A percentile compares a stretch with the other conserved stretches of the same genome.
Conservation (phyloP, 2,797 vertebrate species). For the Pseudomugil tenellus region DNA sequence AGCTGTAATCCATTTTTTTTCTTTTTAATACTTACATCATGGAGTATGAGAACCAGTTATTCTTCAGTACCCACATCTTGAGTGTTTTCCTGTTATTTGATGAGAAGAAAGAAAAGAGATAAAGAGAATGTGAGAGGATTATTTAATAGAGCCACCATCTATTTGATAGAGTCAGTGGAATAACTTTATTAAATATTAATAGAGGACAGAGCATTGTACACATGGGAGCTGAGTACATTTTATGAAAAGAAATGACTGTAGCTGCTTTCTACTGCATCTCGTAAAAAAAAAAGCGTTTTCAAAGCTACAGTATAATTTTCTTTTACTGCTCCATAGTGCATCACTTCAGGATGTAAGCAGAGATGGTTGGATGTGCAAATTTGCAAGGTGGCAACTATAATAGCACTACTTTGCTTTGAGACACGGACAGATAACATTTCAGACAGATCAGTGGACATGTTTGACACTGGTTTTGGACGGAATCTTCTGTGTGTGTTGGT, state of each 20-base stretch:
- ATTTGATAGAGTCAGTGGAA: constrained; percentile 49
- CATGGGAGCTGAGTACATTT: constrained; percentile 54
- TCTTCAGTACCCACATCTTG: constrained; percentile 55
- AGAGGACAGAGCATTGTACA: constrained; percentile 52
- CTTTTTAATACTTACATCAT: constrained; percentile 77
- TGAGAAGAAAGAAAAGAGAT: constrained; percentile 13
- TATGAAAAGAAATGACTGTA: constrained; percentile 60
- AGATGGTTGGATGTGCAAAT: constrained; percentile 1
- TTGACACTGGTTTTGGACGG: constrained; percentile 12
- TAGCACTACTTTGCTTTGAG: constrained; percentile 4
- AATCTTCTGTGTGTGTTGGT: not conserved
- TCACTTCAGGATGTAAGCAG: constrained; percentile 10
- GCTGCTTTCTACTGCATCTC: constrained; percentile 40
- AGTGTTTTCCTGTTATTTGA: constrained; percentile 71
- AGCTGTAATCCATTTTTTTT: not conserved
- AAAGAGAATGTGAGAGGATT: constrained; percentile 1
- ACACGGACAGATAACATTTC: constrained; percentile 3
- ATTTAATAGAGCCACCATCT: constrained; percentile 52
- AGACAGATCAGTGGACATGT: constrained; percentile 11
- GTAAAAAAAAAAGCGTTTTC: constrained; percentile 60
- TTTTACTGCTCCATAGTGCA: constrained; percentile 24
- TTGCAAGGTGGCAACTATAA: not conserved
- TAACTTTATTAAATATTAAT: constrained; percentile 74
- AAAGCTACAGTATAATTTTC: constrained; percentile 28
- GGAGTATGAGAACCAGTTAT: constrained; percentile 76